Evolutionary conservation across 2,888 invertebrate species (phyloP).

Genomic region (Hypercompe scribonia): DNA sequence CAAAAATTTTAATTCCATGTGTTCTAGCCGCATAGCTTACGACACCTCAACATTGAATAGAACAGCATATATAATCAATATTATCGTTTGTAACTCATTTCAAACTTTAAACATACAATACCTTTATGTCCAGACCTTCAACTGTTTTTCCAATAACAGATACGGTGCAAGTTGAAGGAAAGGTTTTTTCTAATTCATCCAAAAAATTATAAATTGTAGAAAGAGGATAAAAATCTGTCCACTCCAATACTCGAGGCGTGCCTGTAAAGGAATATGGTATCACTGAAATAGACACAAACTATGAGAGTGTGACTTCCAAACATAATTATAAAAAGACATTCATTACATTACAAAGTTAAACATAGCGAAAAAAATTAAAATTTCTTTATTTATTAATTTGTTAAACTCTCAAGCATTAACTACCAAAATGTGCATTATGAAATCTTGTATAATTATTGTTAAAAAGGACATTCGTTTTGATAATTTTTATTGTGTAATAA

Average conservation of each 20-base stretch:
- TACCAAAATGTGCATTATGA: no score
- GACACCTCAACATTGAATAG: no score
- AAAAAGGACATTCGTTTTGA: no score
- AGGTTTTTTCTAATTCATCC: constrained; percentile 90
- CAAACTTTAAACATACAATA: constrained; percentile 55
- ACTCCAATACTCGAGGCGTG: constrained; percentile 85
- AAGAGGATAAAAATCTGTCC: constrained; percentile 92
- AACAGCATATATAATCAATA: background rate
- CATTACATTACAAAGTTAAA: no score
- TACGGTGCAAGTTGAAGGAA: constrained; percentile 90
- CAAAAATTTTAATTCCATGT: no score
- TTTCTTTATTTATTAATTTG: no score
- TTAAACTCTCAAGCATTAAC: no score
- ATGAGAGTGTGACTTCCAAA: background rate
- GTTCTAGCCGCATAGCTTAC: no score
- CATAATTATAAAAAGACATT: background rate
- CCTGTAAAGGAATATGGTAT: constrained; percentile 55
- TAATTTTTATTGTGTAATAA: no score
- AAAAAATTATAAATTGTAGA: constrained; percentile 90
- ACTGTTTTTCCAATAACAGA: constrained; percentile 91
- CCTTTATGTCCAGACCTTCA: constrained; percentile 91
- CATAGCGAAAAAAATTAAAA: background rate
- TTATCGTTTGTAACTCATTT: background rate
- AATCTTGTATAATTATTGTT: no score
- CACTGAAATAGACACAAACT: background rate